These are phyloP conservation scores for Etheostoma perlongum DNA, from an alignment of 2,797 vertebrate species.

Conservation along the genomic window DNA sequence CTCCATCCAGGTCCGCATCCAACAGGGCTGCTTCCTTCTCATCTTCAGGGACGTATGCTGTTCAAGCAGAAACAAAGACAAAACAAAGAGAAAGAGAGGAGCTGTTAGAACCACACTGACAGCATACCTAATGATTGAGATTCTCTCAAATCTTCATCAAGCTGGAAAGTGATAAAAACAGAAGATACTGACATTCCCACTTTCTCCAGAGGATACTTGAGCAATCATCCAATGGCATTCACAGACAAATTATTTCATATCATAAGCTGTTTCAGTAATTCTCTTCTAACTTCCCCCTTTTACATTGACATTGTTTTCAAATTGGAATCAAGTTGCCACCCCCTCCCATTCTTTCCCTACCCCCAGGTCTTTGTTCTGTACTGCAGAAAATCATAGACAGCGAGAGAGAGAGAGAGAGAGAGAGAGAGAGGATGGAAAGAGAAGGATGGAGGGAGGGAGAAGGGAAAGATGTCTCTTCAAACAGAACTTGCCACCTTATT, in stretches of 20 bases:
- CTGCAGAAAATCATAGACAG: conserved; percentile 82
- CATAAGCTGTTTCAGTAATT: conserved; percentile 73
- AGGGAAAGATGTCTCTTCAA: conserved; percentile 93
- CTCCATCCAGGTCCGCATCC: conserved; percentile 92
- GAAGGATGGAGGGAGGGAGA: conserved; percentile 63
- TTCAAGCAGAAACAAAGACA: conserved; percentile 46
- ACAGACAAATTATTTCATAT: conserved; percentile 65
- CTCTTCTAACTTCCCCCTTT: conserved; percentile 68
- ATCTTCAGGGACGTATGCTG: conserved; percentile 97
- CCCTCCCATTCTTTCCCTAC: conserved; percentile 41
- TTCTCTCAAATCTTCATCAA: conserved; percentile 49
- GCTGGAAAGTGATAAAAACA: conserved; percentile 60
- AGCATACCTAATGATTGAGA: conserved; percentile 56
- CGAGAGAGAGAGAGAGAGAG: conserved; percentile 59
- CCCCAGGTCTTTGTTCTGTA: conserved; percentile 89
- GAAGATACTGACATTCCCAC: conserved; percentile 58
- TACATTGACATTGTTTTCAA: conserved; percentile 88
- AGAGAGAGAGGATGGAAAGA: conserved; percentile 66
- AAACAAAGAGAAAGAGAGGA: conserved; percentile 52
- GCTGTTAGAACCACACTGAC: conserved; percentile 58
- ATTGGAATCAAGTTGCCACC: conserved; percentile 85
- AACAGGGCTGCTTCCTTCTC: conserved; percentile 94
- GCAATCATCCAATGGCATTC: conserved; percentile 58
- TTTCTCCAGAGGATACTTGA: conserved; percentile 53
- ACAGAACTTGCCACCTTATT: conserved; percentile 99